Evolutionary conservation across 2,888 invertebrate species (phyloP), one percentile per base, ranked within the genome.

Genomic region (Parnassius mnemosyne): DNA sequence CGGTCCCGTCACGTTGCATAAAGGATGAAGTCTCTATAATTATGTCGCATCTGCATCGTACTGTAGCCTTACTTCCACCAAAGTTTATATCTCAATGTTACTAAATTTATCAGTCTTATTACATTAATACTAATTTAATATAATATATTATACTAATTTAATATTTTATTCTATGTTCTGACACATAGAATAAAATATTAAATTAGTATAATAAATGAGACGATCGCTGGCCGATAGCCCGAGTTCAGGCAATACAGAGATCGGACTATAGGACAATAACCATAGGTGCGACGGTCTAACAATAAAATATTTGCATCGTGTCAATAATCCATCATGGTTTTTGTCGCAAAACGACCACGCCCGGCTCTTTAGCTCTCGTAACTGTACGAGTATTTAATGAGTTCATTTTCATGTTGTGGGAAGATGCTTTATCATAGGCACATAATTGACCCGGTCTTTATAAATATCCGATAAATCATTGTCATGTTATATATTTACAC

Each of bases 271-370:
- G 59, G 59, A 58, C 63, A 65, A 62, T 64, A 57, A 59, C 76
- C 75, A 78, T 74, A 67, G 70, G 69, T 69, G 70, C 67, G 74
- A 76, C 68, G 69, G 75, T 80, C 77, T 81, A 49, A 84, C 83
- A 80, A 81, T 72, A 78, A 83, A 79, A 75, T 62, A 76, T 76
- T 71, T 77, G 77, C 77, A 80, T 75, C 73, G 75, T 71, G 77
- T 71, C 73, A 68, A 78, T 76, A 77, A 89, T 89, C 80, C 78
- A 87, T 89, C 87, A 85, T 80, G 54, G 80, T 85, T 86, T 87
- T 87, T 87, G 83, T 82, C 78, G 71, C 75, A 70, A 66, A 78
- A 78, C 77, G 78, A 74, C 73, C 74, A 72, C 72, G 75, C 73
- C 74, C 72, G 77, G 70, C 69, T 71, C 68, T 76, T 78, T 74